These are phyloP conservation scores for Drosophila ambigua DNA, from an alignment of 1,140 invertebrate genomes.

Conservation along the genomic window DNA sequence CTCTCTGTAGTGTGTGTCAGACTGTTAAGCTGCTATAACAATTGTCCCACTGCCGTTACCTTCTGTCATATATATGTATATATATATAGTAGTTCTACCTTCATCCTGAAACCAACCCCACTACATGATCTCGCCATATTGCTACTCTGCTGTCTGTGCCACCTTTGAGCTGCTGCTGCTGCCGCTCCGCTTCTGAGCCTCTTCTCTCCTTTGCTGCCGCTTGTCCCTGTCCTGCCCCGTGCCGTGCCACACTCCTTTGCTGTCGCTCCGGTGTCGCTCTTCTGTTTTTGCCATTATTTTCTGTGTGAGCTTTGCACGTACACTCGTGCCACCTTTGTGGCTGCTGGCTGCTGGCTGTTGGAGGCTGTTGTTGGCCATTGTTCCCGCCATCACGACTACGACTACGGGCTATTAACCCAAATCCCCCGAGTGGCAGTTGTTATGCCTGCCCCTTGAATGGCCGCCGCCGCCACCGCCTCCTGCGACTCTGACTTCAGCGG, in stretches of 20 bases:
- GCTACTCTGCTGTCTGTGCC: constrained; percentile 13
- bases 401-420: constrained; percentile 76
- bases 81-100: neutral
- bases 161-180: no score
- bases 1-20: constrained; percentile 54
- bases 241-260: constrained; percentile 13
- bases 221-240: constrained; percentile 3
- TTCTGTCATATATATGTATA: no score
- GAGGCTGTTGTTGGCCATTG: constrained; percentile 43
- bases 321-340: constrained; percentile 50
- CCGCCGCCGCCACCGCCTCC: neutral
- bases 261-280: neutral
- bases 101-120: constrained; percentile 5
- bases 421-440: constrained; percentile 74
- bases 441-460: constrained; percentile 40
- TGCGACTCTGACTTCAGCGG: constrained; percentile 62
- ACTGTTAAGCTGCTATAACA: constrained; percentile 55
- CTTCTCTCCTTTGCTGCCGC: constrained; percentile 5
- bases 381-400: constrained; percentile 15
- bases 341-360: constrained; percentile 25
- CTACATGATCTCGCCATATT: constrained; percentile 21
- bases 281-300: constrained; percentile 64
- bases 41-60: constrained; percentile 16
- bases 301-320: constrained; percentile 50
- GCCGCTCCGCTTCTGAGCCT: constrained; percentile 14